Evolutionary conservation across 2,888 invertebrate genomes (phyloP), one percentile per base, ranked within the genome.

Genomic region (Rhabditoides inermis): DNA sequence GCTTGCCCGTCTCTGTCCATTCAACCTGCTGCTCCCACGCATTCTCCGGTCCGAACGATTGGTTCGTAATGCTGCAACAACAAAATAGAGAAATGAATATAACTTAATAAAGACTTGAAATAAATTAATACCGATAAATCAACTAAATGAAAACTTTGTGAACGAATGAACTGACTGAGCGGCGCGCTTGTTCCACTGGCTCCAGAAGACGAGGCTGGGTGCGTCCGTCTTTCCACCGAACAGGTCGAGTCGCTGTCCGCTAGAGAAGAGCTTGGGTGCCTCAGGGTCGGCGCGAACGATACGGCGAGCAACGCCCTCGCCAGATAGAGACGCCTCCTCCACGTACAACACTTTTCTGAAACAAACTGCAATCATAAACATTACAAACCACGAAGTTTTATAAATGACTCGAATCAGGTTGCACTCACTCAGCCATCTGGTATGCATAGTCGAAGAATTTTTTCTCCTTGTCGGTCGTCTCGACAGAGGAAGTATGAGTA

Each of bases 1-100:
- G 78, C 79, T 90, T 92, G 39, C 90, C 90, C 77, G 90, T 85
- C 51, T 90, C 85, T 0, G 95, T 95, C 92, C 91, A 92, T 48
- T 84, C 77, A 44, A 88, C 86, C 85, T 91, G 86, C 79, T 95
- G 89, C 78, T 95, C 87, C 77, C 88, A 92, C 73, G 86, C 86
- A 80, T 94, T 95, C 7, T 82, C 58, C 22, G 72, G 72, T 15
- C 73, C 73, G 41, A 71, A 56, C 0, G 60, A 59, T 28, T 60
- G 42, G 51, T 72, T 73, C 18, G 55, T 53, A 12, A 68, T 56
- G 23, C 61, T 65, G 44, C n/a, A n/a, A n/a, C n/a, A n/a, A n/a
- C n/a, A n/a, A n/a, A n/a, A n/a, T n/a, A n/a, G n/a, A n/a, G n/a
- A n/a, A n/a, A n/a, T n/a, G n/a, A n/a, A n/a, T n/a, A n/a, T n/a